A percentile compares a stretch with the other conserved stretches of the same genome.
Conservation (phyloP, 2,113 vertebrate species). For the Sander lucioperca region DNA sequence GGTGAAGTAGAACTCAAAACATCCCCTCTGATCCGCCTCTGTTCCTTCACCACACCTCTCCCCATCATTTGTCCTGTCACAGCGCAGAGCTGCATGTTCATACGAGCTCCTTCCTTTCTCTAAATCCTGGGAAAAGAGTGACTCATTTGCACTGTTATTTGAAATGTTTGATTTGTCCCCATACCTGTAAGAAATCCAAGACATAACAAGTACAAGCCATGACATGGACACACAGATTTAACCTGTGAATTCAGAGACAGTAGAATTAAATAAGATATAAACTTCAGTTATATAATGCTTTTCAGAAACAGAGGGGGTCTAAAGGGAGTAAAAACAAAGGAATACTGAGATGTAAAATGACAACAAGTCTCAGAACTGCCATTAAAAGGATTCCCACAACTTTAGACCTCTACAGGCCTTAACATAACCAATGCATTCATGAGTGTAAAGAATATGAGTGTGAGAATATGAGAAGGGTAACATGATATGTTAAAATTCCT, state of each 20-base stretch:
- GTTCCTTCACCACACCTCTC: constrained; percentile 58
- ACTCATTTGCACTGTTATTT: constrained; percentile 42
- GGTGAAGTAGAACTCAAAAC: constrained; percentile 68
- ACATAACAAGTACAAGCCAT: constrained; percentile 29
- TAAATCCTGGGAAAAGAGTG: constrained; percentile 34
- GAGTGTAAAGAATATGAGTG: background rate
- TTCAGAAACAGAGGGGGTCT: background rate
- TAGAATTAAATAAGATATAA: background rate
- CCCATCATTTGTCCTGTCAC: constrained; percentile 27
- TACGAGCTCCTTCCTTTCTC: constrained; percentile 43
- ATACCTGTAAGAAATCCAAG: constrained; percentile 27
- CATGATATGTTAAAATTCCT: background rate
- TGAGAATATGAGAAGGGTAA: background rate
- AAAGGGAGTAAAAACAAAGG: background rate
- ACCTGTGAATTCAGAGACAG: constrained; percentile 1
- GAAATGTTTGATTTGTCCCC: constrained; percentile 15
- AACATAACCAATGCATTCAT: background rate
- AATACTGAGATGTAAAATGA: background rate
- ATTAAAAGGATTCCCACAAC: background rate
- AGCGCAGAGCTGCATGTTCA: constrained; percentile 38
- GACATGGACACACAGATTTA: constrained; percentile 2
- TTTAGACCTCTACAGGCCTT: background rate
- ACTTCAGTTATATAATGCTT: background rate
- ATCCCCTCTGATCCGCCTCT: constrained; percentile 67
- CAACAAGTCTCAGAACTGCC: background rate